Evolutionary conservation across 2,888 invertebrate species (phyloP), one percentile per base, ranked within the genome.

Genomic region (Pachydiplax longipennis): DNA sequence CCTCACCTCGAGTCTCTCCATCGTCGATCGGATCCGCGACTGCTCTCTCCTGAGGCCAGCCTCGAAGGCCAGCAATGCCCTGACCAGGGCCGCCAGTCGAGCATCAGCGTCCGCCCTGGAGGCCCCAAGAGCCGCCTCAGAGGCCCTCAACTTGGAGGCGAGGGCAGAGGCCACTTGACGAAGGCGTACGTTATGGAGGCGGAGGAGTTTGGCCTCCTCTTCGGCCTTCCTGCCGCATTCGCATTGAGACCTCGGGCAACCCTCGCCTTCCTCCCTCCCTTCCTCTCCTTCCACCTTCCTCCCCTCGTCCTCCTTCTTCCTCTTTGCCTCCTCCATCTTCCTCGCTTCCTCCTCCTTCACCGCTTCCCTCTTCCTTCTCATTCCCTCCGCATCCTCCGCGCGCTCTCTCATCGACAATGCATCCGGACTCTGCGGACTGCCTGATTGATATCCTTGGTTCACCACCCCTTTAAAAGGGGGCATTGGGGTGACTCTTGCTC

Each of bases 41-140:
- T 97, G 97, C 93, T 97, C 97, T 93, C 96, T 96, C 87, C 96
- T 95, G 40, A 97, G 94, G 13, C 97, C 95, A 13, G 97, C 96
- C 93, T 97, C 97, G 90, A 97, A 95, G 80, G 96, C 95, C 80
- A 97, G 95, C 91, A 97, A 94, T 5, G 97, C 96, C 83, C 96
- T 95, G 12, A 97, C 87, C 35, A 87, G 40, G n/a, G 87, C 87
- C 10, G 87, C 87, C 18, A 87, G 87, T 4, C 61, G 35, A 37
- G 87, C 87, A n/a, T 87, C 87, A 1, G 87, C 87, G n/a, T 87
- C 87, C 2, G 87, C 87, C 6, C 87, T 31, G 10, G 87, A 87
- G 18, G 87, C 87, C 12, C 87, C 87, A 18, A 87, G 40, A 22
- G 87, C 87, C 37, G 87, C 87, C 37, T 87, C 87, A 22, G 87